phyloP scores from a whole-genome alignment of 2,888 invertebrate genomes.

The Lepidochrysops patricia region DNA sequence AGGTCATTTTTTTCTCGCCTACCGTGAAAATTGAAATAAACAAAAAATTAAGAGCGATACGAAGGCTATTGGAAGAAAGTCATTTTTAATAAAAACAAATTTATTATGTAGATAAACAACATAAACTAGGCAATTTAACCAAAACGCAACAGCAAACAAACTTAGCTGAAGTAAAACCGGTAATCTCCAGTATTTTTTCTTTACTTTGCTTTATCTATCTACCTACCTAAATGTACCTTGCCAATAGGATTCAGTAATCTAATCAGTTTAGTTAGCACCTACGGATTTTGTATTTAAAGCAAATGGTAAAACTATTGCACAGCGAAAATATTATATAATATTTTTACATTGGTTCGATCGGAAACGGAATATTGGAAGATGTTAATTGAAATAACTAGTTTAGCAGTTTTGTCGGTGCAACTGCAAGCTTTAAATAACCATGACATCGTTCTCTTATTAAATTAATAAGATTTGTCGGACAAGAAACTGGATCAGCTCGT shows the following conservation, averaged over 20 bases:
- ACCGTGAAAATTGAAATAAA: not conserved
- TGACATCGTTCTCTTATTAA: constrained; percentile 5
- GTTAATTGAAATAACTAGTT: not conserved
- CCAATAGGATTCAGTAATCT: too few species aligned
- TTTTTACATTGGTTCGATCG: not conserved
- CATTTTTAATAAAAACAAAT: not conserved
- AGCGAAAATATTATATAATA: not conserved
- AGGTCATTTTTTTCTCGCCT: not conserved
- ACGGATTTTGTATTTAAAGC: too few species aligned
- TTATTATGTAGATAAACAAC: too few species aligned
- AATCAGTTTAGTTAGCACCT: too few species aligned
- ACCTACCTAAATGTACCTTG: too few species aligned
- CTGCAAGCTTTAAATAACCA: not conserved
- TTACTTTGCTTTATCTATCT: too few species aligned
- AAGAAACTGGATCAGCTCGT: constrained; percentile 6
- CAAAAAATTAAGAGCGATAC: not conserved
- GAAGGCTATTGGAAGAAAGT: not conserved
- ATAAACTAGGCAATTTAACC: not conserved
- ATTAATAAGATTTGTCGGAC: constrained; percentile 7
- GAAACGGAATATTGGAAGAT: not conserved
- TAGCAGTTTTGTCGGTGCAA: not conserved
- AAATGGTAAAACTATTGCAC: too few species aligned
- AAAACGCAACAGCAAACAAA: not conserved
- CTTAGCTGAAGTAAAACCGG: not conserved
- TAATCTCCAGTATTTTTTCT: too few species aligned